phyloP scores from a whole-genome alignment of 2,888 invertebrate genomes.

The Ditula angustiorana region DNA sequence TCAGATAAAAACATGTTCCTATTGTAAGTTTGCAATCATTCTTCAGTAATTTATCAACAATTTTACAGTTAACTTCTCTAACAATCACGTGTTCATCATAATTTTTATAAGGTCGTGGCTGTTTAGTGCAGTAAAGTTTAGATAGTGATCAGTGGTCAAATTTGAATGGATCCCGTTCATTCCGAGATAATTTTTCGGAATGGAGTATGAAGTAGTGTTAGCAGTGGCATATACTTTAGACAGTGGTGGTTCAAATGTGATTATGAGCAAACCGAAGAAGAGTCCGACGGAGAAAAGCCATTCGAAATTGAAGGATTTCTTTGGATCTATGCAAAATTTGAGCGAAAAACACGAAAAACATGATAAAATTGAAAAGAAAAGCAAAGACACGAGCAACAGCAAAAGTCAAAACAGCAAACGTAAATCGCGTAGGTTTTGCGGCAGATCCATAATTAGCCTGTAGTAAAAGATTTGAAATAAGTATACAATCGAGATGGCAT shows the following conservation, averaged over 20 bases:
- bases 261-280: conserved; percentile 54
- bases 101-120: neutral
- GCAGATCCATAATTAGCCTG: neutral
- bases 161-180: neutral
- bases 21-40: neutral
- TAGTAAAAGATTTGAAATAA: no score
- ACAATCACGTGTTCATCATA: neutral
- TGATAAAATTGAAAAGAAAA: conserved; percentile 24
- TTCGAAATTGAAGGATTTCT: conserved; percentile 56
- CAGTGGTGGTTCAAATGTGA: conserved; percentile 30
- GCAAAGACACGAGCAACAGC: conserved; percentile 11
- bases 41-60: conserved; percentile 16
- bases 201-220: conserved; percentile 45
- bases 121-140: neutral
- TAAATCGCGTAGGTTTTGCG: conserved; percentile 16
- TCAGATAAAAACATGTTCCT: conserved; percentile 18
- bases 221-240: conserved; percentile 31
- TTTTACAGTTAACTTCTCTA: conserved; percentile 4
- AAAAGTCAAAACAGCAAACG: conserved; percentile 20
- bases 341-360: conserved; percentile 27
- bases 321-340: conserved; percentile 33
- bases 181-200: conserved; percentile 33
- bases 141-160: neutral
- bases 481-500: no score
- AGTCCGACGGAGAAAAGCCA: conserved; percentile 60